Percentiles rank a stretch among this genome's conserved stretches.
Conservation (phyloP, 2,113 vertebrate species). For the Puffinus mauretanicus region DNA sequence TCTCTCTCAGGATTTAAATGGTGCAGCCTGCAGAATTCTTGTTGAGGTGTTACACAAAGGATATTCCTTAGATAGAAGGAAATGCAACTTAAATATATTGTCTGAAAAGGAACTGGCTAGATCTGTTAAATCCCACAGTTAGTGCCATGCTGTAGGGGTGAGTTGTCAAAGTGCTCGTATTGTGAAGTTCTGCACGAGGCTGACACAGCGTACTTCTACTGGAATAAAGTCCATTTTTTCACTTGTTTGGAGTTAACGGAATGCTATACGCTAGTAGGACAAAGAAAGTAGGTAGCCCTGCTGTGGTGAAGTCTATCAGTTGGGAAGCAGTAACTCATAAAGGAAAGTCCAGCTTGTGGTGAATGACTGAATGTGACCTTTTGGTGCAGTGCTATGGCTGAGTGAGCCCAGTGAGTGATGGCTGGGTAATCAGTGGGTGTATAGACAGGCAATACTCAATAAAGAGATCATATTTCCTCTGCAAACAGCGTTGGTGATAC, state of each 20-base stretch:
- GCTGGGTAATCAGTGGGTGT: background rate
- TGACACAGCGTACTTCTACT: background rate
- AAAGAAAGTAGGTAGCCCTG: background rate
- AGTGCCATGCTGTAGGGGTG: background rate
- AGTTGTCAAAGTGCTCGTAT: background rate
- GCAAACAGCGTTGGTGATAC: background rate
- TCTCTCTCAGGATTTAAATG: background rate
- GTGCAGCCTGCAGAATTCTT: background rate
- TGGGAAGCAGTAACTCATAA: background rate
- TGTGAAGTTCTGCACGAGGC: background rate
- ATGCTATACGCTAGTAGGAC: background rate
- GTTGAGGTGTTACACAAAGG: background rate
- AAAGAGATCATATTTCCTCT: slow-evolving; percentile 26
- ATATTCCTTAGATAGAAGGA: background rate
- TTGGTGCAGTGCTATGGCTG: background rate
- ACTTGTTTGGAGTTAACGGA: background rate
- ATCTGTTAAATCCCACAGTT: background rate
- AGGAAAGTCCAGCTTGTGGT: background rate
- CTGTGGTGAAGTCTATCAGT: background rate
- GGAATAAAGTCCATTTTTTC: background rate
- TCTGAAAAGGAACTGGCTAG: background rate
- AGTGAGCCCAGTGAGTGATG: slow-evolving; percentile 42
- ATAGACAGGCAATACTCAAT: slow-evolving; percentile 5
- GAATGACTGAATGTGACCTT: background rate
- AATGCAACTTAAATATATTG: background rate